phyloP scores from a whole-genome alignment of 2,113 vertebrate species.

The Oryctolagus cuniculus region DNA sequence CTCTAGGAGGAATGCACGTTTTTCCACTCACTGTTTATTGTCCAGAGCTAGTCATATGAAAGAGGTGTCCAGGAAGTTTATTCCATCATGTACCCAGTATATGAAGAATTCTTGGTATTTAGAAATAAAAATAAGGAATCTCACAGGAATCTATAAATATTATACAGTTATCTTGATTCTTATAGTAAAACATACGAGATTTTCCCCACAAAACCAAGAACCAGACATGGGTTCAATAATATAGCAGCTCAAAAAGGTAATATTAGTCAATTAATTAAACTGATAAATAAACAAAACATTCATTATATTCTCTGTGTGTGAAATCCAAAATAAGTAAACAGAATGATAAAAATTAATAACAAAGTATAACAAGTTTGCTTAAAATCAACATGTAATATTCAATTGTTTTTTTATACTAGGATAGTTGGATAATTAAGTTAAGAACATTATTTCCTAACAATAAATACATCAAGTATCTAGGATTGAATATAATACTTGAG shows the following conservation, averaged over 20 bases:
- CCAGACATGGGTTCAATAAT: background rate
- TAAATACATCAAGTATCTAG: background rate
- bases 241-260: background rate
- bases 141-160: background rate
- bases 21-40: background rate
- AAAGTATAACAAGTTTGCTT: background rate
- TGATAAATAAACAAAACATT: background rate
- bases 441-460: conserved; percentile 22
- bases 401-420: background rate
- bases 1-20: background rate
- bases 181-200: background rate
- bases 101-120: background rate
- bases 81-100: background rate
- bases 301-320: background rate
- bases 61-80: background rate
- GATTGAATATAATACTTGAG: background rate
- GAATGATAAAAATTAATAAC: background rate
- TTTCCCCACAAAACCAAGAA: background rate
- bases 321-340: background rate
- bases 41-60: background rate
- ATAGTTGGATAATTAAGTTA: background rate
- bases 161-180: background rate
- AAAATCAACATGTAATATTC: background rate
- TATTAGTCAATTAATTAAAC: background rate
- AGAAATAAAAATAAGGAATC: background rate